Base-by-base conservation (phyloP, 2,888 invertebrate genomes). In the Drosophila macrospina region DNA sequence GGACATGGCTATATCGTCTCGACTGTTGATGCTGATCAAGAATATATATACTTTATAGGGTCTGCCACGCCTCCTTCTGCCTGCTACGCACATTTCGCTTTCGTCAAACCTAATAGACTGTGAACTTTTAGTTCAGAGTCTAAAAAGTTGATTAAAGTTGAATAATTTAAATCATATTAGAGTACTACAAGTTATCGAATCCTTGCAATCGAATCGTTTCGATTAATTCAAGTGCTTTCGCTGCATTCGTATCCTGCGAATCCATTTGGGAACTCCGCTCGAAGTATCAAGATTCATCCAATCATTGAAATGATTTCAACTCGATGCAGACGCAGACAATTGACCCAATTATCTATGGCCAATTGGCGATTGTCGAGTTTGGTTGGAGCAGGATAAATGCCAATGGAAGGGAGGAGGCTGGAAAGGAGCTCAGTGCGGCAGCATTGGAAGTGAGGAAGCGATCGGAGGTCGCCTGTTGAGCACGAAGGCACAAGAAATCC, bases 391-490 rank as follows among this genome's bases (percentile, higher is more conserved):
- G 1, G 0, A 8, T 16, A 16, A 16, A 39, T 1, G 16, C 5
- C 1, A 44, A 13, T n/a, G n/a, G n/a, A n/a, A n/a, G n/a, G 24
- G 42, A n/a, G 11, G 6, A 24, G 3, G 11, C 0, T 7, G 42
- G 26, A 44, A 26, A 1, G 5, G 7, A 15, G 37, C 6, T 8
- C 0, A 32, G 10, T 15, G n/a, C 15, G 15, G 32, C 0, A 28
- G 15, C 26, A 15, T 16, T 39, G 51, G n/a, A 54, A 30, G 16
- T 30, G 16, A 30, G 30, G 30, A 28, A 16, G 39, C 6, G 42
- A 42, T 51, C 41, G 28, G 10, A 60, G 41, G 16, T 60, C 41
- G 50, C 51, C 51, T 51, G 51, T 60, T 60, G 60, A 51, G 15
- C 26, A n/a, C 30, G 32, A 20, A 32, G 32, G 7, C 1, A 11